Evolutionary conservation across 2,797 vertebrate genomes (phyloP), one percentile per base, ranked within the genome.

Genomic region (Lagocephalus sceleratus): DNA sequence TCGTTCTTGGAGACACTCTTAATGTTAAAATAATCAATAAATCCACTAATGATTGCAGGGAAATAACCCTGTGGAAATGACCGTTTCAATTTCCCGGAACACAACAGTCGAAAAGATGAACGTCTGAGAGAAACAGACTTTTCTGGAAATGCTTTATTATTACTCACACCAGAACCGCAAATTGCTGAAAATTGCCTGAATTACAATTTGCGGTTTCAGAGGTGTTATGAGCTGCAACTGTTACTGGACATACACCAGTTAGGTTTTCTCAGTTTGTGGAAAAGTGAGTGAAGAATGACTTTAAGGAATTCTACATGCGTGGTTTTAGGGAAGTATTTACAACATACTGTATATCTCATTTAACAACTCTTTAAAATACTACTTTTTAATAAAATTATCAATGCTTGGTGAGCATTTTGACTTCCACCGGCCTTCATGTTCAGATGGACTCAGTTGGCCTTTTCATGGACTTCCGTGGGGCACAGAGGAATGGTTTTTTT

Each of bases 201-300:
- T 44, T 42, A 25, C 63, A 59, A 53, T 53, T 32, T n/a, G 42
- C 40, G 58, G 57, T 66, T 51, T 43, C 0, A 16, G 16, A 17
- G 41, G 11, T 46, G n/a, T 48, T 48, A 19, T 2, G 16, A 16
- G 39, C 39, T 16, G 10, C n/a, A 40, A 40, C 39, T 40, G n/a
- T 40, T 40, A 17, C 39, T 16, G 15, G 39, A 16, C 39, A 4
- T 16, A 5, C 39, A 40, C 15, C n/a, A 40, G 39, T 40, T n/a
- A n/a, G n/a, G n/a, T n/a, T n/a, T 17, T 20, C 44, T 44, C 5
- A 12, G 12, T 35, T 29, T 10, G 11, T 29, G 29, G 29, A 29
- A 29, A 11, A 8, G 2, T 9, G 29, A 29, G 29, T 10, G 1
- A 35, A 35, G 4, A 12, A 35, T 12, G 11, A 35, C 11, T 35